These are phyloP conservation scores for Operophtera brumata DNA, from an alignment of 2,888 invertebrate genomes.

Conservation along the genomic window DNA sequence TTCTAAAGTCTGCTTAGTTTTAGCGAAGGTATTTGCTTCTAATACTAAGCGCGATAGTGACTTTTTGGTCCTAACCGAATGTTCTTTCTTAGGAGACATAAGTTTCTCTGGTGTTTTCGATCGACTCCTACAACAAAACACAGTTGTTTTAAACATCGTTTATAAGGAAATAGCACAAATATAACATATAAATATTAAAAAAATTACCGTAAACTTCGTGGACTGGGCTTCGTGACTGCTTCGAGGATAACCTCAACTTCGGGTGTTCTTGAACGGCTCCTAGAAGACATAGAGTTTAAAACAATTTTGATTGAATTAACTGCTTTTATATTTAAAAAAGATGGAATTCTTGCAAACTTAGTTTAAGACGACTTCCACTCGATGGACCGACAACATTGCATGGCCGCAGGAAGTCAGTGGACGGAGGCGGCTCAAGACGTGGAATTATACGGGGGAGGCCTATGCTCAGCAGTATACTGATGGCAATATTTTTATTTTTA, in stretches of 20 bases:
- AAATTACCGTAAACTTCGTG: constrained; percentile 49
- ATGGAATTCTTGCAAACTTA: no score
- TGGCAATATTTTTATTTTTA: no score
- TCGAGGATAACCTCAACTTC: constrained; percentile 52
- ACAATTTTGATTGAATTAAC: not conserved
- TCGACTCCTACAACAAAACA: constrained; percentile 53
- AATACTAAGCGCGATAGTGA: constrained; percentile 67
- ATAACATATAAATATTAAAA: not conserved
- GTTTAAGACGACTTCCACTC: no score
- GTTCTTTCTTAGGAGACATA: constrained; percentile 61
- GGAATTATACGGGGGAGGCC: no score
- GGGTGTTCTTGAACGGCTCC: constrained; percentile 64
- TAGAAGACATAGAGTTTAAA: constrained; percentile 20
- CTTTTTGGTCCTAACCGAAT: constrained; percentile 54
- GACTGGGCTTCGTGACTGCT: constrained; percentile 41
- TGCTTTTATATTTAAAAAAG: no score
- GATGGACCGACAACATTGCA: no score
- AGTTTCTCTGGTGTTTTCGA: constrained; percentile 73
- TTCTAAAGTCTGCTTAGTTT: constrained; percentile 56
- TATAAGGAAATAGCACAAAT: not conserved
- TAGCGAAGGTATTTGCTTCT: constrained; percentile 69
- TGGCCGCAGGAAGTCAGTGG: no score
- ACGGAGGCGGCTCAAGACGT: no score
- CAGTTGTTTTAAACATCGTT: not conserved
- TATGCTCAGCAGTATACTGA: no score